Evolutionary conservation across 1,140 invertebrate species (phyloP), one percentile per base, ranked within the genome.

Genomic region (Bradysia coprophila): DNA sequence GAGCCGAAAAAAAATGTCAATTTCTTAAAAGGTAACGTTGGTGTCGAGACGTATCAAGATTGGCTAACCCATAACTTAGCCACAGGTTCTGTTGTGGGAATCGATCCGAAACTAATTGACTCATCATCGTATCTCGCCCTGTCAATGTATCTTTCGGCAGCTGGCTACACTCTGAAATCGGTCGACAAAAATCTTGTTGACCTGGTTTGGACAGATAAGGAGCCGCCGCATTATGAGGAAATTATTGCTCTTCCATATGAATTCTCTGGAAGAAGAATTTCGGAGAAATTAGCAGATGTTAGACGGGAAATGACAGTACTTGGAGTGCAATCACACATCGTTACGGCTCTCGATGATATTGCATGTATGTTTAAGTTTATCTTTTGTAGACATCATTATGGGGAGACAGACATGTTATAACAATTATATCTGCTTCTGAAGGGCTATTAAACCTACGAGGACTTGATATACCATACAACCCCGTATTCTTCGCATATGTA

Each of bases 381-480:
- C n/a, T n/a, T n/a, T n/a, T n/a, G n/a, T n/a, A n/a, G n/a, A 38
- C 16, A 38, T 20, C 16, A 19, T 68, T 18, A 8, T 40, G 15
- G 3, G 21, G 20, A 38, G 20, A 28, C 24, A 28, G 13, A 28
- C 13, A 13, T 28, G 13, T 28, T 13, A 28, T 6, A 28, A 28
- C 6, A 28, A 28, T 28, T 8, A 6, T 6, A 28, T 28, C 13
- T 28, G 24, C 6, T 16, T 24, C 28, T 44, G 9, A 18, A 44
- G 43, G 43, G 43, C 28, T 44, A 15, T 22, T 44, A 22, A 44
- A 98, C 63, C 63, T 94, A n/a, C 68, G 93, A 41, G 92, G 93
- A 13, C 77, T 76, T 2, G 93, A 98, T 61, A 94, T 98, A 50
- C 64, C 72, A 13, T 95, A 77, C 64, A 95, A 94, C 66, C 92